Evolutionary conservation across 2,797 vertebrate species (phyloP).

Genomic region (Squalus acanthias): DNA sequence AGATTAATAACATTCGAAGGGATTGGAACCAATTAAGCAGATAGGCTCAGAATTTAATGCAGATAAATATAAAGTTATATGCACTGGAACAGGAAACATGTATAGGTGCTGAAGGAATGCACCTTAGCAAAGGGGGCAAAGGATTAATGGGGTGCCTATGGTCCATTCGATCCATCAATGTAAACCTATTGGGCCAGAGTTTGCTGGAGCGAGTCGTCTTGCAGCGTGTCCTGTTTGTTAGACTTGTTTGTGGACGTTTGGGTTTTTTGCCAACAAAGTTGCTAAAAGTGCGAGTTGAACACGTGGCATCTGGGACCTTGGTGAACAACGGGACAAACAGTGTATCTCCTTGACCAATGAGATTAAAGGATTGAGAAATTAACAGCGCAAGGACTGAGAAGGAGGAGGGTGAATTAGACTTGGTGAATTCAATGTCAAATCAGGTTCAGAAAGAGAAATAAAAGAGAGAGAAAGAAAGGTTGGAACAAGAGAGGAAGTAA

Average conservation of each 20-base stretch:
- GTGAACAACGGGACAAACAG: too few relatives aligned
- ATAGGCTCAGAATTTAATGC: not conserved
- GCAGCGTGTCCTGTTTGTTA: not conserved
- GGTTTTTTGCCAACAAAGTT: not conserved
- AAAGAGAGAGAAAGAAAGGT: not conserved
- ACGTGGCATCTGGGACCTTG: too few relatives aligned
- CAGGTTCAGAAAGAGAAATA: not conserved
- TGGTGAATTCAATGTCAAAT: not conserved
- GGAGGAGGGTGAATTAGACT: not conserved
- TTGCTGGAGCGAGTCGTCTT: not conserved
- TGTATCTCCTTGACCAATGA: not conserved
- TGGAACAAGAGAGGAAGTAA: not conserved
- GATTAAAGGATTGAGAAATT: not conserved
- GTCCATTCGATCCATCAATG: not conserved
- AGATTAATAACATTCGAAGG: not conserved
- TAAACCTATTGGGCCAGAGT: not conserved
- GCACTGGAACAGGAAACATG: not conserved
- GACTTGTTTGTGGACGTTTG: not conserved
- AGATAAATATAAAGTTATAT: not conserved
- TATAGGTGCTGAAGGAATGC: not conserved
- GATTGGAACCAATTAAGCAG: not conserved
- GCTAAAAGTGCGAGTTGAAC: not conserved
- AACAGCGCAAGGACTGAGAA: not conserved
- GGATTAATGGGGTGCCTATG: not conserved
- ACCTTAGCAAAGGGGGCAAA: not conserved